Conservation (phyloP, 1,140 invertebrate genomes). For the Drosophila novamexicana region DNA sequence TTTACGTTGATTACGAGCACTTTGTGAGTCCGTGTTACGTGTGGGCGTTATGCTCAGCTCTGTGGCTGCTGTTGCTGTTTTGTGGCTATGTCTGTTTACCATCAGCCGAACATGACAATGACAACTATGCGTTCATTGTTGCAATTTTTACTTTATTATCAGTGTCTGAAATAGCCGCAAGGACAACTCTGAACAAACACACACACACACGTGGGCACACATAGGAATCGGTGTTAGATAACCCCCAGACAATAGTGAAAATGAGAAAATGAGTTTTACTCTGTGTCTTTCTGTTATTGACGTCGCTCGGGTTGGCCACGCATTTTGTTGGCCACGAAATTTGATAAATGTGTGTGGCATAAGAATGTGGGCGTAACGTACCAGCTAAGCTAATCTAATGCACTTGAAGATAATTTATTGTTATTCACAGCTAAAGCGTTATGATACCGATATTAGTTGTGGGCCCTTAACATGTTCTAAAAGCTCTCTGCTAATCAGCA, state of each 20-base stretch:
- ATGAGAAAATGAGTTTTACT: slow-evolving; percentile 42
- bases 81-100: slow-evolving; percentile 22
- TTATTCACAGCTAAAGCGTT: slow-evolving; percentile 46
- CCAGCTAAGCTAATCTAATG: slow-evolving; percentile 57
- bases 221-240: slow-evolving; percentile 18
- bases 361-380: slow-evolving; percentile 66
- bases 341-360: slow-evolving; percentile 58
- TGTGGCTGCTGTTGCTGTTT: not conserved
- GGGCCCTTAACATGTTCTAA: slow-evolving; percentile 22
- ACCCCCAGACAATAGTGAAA: slow-evolving; percentile 15
- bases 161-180: slow-evolving; percentile 49
- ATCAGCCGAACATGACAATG: slow-evolving; percentile 51
- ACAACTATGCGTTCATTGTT: slow-evolving; percentile 66
- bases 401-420: slow-evolving; percentile 69
- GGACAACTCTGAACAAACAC: slow-evolving; percentile 8
- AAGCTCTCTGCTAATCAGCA: slow-evolving; percentile 14
- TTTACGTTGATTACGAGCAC: slow-evolving; percentile 81
- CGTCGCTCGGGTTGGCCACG: slow-evolving; percentile 10
- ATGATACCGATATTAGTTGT: slow-evolving; percentile 28
- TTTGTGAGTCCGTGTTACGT: slow-evolving; percentile 74
- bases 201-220: not conserved
- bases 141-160: slow-evolving; percentile 74
- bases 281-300: slow-evolving; percentile 46
- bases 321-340: slow-evolving; percentile 30
- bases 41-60: slow-evolving; percentile 55